Conservation (phyloP, 1,140 invertebrate species). For the Diachasma alloeum region DNA sequence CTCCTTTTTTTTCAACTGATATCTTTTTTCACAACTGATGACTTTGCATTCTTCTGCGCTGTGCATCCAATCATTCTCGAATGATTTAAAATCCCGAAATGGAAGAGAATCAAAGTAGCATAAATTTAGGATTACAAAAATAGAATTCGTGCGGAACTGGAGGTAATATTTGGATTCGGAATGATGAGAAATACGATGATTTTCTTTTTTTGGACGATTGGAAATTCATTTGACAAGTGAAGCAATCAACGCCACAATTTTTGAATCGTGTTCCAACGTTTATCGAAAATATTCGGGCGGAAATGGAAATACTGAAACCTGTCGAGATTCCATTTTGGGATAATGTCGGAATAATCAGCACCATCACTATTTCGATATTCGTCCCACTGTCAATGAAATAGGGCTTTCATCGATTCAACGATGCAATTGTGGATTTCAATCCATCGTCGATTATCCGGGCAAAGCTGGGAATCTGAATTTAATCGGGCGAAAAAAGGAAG, state of each 20-base stretch:
- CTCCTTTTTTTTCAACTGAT: neutral
- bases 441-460: neutral
- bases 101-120: too few relatives aligned
- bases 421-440: neutral
- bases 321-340: slow-evolving; percentile 26
- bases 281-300: neutral
- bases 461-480: neutral
- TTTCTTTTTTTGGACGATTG: too few relatives aligned
- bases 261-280: neutral
- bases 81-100: neutral
- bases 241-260: neutral
- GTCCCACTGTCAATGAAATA: neutral
- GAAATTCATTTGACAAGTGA: neutral
- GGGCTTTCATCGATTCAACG: neutral
- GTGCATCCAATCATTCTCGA: neutral
- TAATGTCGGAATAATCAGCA: slow-evolving; percentile 14
- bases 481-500: neutral
- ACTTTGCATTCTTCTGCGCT: neutral
- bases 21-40: neutral
- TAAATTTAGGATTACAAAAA: neutral
- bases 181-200: too few relatives aligned
- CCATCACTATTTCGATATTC: neutral
- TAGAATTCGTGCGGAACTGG: neutral
- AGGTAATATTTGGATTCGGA: too few relatives aligned
- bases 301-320: neutral